These are phyloP conservation scores for Teinopalpus imperialis DNA, from an alignment of 2,888 invertebrate genomes.

Conservation along the genomic window DNA sequence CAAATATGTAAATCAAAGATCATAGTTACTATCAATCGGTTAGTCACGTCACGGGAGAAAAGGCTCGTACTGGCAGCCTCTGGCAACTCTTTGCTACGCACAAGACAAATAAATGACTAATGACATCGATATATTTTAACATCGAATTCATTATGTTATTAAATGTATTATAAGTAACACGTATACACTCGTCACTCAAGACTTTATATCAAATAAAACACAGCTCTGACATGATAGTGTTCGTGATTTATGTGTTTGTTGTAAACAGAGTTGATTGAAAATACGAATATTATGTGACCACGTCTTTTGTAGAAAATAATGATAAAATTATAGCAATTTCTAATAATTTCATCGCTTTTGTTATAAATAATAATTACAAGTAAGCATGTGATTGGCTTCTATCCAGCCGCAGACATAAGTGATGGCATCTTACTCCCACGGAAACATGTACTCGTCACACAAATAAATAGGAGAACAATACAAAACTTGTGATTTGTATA, in stretches of 20 bases:
- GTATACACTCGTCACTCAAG: no score
- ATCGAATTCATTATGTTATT: no score
- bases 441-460: slow-evolving; percentile 39
- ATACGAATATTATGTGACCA: no score
- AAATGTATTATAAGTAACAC: no score
- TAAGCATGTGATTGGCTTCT: slow-evolving; percentile 61
- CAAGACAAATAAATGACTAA: slow-evolving; percentile 7
- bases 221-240: no score
- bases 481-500: no score
- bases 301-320: no score
- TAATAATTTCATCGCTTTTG: slow-evolving; percentile 38
- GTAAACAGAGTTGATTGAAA: no score
- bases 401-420: slow-evolving; percentile 54
- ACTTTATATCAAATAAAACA: no score
- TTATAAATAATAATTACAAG: slow-evolving; percentile 69
- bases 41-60: slow-evolving; percentile 40
- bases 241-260: no score
- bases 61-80: slow-evolving; percentile 26
- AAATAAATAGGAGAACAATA: slow-evolving; percentile 20
- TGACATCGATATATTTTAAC: not conserved
- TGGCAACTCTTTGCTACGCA: no score
- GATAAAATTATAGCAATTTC: no score
- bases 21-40: slow-evolving; percentile 42
- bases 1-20: slow-evolving; percentile 55
- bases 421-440: slow-evolving; percentile 53